Conservation (phyloP, 2,888 invertebrate species). For the Phania funesta region DNA sequence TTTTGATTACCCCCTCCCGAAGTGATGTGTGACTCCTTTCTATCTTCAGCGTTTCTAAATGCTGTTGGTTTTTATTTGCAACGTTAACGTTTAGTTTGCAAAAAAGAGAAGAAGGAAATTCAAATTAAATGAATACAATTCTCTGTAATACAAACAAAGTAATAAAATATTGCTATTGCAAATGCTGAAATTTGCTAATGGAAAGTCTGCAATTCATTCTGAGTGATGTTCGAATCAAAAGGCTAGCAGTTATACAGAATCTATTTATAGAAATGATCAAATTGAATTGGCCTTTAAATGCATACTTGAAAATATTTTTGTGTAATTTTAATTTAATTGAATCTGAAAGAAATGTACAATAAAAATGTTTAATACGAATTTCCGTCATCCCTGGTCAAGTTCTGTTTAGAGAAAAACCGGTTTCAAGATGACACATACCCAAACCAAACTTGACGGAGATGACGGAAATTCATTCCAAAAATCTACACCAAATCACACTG, state of each 20-base stretch:
- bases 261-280: not conserved
- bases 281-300: not conserved
- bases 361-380: too few relatives aligned
- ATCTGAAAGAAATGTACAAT: too few relatives aligned
- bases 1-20: constrained; percentile 63
- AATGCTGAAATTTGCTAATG: constrained; percentile 50
- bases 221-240: not conserved
- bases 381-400: too few relatives aligned
- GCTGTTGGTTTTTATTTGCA: constrained; percentile 28
- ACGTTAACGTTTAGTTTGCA: constrained; percentile 31
- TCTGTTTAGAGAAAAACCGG: too few relatives aligned
- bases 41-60: not conserved
- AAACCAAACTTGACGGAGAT: too few relatives aligned
- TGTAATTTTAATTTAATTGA: not conserved
- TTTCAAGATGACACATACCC: too few relatives aligned
- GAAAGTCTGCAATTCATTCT: constrained; percentile 27
- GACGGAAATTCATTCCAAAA: too few relatives aligned
- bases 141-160: not conserved
- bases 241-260: not conserved
- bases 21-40: constrained; percentile 35
- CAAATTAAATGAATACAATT: constrained; percentile 32
- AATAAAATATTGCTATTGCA: constrained; percentile 31
- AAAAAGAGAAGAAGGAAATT: constrained; percentile 34
- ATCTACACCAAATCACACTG: too few relatives aligned
- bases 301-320: not conserved